These are phyloP conservation scores for Caiman crocodilus DNA, from an alignment of 2,797 vertebrate species.

Conservation along the genomic window DNA sequence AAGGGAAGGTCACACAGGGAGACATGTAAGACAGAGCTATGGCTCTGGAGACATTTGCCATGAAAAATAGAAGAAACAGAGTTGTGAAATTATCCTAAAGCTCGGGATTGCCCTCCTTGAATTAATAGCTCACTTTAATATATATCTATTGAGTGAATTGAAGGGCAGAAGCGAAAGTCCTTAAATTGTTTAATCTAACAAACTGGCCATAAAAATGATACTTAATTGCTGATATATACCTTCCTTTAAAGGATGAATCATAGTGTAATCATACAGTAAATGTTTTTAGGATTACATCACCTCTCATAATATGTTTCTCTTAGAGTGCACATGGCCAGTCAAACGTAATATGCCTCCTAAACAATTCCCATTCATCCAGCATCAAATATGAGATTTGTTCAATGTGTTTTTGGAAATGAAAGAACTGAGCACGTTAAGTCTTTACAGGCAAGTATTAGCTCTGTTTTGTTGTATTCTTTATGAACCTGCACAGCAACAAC, in stretches of 20 bases:
- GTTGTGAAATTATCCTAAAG: fast-evolving
- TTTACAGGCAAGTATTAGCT: not conserved
- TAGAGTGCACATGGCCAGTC: not conserved
- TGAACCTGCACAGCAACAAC: not conserved
- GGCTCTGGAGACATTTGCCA: not conserved
- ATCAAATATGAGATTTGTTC: not conserved
- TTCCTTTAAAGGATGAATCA: not conserved
- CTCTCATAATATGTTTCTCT: not conserved
- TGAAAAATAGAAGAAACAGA: not conserved
- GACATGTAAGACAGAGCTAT: not conserved
- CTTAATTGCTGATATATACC: not conserved
- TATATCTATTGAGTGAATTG: not conserved
- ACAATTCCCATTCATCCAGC: not conserved
- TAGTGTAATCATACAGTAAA: not conserved
- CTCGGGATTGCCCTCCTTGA: not conserved
- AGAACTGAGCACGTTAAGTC: not conserved
- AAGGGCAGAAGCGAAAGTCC: not conserved
- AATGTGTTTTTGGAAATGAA: not conserved
- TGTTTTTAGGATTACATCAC: not conserved
- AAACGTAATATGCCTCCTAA: not conserved
- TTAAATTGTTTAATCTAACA: not conserved
- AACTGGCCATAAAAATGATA: not conserved
- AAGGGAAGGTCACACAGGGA: not conserved
- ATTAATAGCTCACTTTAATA: not conserved
- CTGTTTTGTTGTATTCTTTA: not conserved